A percentile compares a stretch with the other conserved stretches of the same genome.
Conservation (phyloP, 2,113 vertebrate genomes). For the Chelonoidis abingdonii region DNA sequence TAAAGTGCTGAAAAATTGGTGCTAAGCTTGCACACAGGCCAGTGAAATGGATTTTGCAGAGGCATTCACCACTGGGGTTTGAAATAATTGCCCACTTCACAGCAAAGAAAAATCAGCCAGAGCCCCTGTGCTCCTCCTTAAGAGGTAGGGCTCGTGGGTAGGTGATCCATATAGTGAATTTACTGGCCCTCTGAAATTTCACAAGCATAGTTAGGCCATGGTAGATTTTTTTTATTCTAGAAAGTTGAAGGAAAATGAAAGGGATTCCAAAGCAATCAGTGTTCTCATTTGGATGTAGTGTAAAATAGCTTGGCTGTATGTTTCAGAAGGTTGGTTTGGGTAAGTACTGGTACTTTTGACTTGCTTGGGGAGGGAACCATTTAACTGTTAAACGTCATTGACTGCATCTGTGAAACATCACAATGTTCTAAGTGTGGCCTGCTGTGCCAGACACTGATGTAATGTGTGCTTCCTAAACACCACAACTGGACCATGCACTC, state of each 20-base stretch:
- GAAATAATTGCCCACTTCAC: background rate
- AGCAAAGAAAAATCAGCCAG: background rate
- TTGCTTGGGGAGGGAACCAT: background rate
- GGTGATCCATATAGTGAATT: background rate
- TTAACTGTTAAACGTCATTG: background rate
- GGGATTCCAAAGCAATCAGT: background rate
- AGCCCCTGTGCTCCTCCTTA: background rate
- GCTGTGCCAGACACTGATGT: background rate
- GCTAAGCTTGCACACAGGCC: background rate
- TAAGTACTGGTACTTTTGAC: background rate
- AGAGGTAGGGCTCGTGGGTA: background rate
- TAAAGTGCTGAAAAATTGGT: background rate
- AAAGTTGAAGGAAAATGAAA: background rate
- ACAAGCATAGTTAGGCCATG: background rate
- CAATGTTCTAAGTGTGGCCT: rapidly evolving
- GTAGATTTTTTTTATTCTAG: background rate
- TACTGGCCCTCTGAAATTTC: background rate
- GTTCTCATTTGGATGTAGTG: background rate
- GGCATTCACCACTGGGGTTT: background rate
- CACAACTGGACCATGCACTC: background rate
- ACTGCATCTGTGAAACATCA: background rate
- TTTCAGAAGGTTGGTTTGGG: background rate
- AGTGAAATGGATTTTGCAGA: background rate
- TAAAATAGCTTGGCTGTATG: background rate
- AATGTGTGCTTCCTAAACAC: rapidly evolving